A percentile compares a stretch with the other conserved stretches of the same genome.
These are phyloP conservation scores for Acrobasis consociella DNA, from an alignment of 2,888 invertebrate genomes.

Conservation along the genomic window DNA sequence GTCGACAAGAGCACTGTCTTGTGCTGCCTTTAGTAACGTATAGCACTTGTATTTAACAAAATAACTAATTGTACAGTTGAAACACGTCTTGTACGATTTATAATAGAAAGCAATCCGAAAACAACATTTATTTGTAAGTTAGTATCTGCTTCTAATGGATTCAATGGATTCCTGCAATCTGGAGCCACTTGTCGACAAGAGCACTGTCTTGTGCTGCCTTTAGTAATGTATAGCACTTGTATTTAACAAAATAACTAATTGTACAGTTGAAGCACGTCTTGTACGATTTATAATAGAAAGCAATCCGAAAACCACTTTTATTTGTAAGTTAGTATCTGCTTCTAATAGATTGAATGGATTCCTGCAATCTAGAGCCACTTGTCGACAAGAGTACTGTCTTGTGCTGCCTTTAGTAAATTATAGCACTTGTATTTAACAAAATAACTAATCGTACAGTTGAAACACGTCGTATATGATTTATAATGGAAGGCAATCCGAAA, in stretches of 20 bases:
- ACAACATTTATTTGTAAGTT: too few species aligned
- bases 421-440: neutral
- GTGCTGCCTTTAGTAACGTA: constrained; percentile 37
- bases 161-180: constrained; percentile 59
- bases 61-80: too few species aligned
- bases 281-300: too few species aligned
- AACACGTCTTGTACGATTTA: too few species aligned
- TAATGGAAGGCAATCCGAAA: too few species aligned
- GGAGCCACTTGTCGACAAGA: constrained; percentile 52
- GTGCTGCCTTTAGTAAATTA: constrained; percentile 37
- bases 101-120: neutral
- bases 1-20: constrained; percentile 43
- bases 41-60: neutral
- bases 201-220: constrained; percentile 42
- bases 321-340: too few species aligned
- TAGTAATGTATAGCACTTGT: constrained; percentile 20
- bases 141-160: constrained; percentile 58
- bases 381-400: constrained; percentile 43
- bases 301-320: neutral
- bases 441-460: too few species aligned
- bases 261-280: too few species aligned
- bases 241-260: neutral
- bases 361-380: constrained; percentile 57
- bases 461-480: too few species aligned
- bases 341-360: constrained; percentile 46